Evolutionary conservation across 2,888 invertebrate genomes (phyloP).

Genomic region (Sesia apiformis): DNA sequence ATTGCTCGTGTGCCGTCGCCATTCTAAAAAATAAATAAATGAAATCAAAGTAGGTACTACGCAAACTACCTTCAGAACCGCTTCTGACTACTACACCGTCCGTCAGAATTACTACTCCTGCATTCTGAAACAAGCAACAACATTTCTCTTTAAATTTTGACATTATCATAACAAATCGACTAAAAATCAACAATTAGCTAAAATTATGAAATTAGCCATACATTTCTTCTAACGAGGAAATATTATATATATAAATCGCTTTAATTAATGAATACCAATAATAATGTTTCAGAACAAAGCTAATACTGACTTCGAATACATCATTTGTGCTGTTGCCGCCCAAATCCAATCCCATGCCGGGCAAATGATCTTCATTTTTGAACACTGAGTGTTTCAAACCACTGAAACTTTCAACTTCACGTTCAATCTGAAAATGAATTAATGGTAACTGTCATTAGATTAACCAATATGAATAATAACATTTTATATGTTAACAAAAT

Average conservation of each 20-base stretch:
- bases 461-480: no score
- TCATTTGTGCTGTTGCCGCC: conserved; percentile 49
- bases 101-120: conserved; percentile 84
- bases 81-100: conserved; percentile 79
- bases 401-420: conserved; percentile 63
- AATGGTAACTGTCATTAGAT: neutral
- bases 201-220: no score
- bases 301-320: conserved; percentile 44
- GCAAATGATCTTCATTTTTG: conserved; percentile 56
- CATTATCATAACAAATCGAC: conserved; percentile 3
- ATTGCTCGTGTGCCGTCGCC: no score
- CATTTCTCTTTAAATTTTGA: no score
- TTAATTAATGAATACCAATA: no score
- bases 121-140: conserved; percentile 74
- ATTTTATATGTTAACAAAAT: no score
- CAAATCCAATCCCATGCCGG: conserved; percentile 51
- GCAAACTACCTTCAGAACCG: conserved; percentile 75
- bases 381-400: conserved; percentile 53
- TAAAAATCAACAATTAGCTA: neutral
- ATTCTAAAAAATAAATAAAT: no score
- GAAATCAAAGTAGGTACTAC: neutral
- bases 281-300: neutral
- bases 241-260: conserved; percentile 2
- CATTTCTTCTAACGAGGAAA: neutral
- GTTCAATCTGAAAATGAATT: conserved; percentile 41